Conservation (phyloP, 2,888 invertebrate genomes). For the Aspidapion aeneum region DNA sequence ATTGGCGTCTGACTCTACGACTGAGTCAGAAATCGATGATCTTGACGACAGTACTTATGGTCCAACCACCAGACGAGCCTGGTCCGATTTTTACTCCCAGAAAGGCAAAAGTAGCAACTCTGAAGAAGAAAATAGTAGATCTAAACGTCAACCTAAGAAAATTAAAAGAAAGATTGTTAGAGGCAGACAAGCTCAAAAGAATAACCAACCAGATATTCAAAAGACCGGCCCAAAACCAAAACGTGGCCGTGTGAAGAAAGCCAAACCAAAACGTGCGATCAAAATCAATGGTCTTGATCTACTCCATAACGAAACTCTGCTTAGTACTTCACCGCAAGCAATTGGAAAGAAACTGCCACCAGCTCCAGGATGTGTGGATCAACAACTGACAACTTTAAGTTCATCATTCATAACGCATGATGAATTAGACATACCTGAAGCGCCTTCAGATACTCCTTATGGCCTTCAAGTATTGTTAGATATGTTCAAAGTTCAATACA, state of each 20-base stretch:
- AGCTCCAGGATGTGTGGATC: slow-evolving; percentile 89
- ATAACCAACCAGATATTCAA: slow-evolving; percentile 30
- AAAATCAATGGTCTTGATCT: slow-evolving; percentile 86
- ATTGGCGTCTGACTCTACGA: slow-evolving; percentile 48
- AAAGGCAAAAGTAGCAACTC: slow-evolving; percentile 60
- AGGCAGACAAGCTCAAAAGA: slow-evolving; percentile 37
- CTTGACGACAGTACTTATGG: slow-evolving; percentile 52
- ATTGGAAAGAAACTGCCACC: slow-evolving; percentile 74
- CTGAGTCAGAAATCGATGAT: slow-evolving; percentile 45
- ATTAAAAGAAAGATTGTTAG: slow-evolving; percentile 51
- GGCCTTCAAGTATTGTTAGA: slow-evolving; percentile 84
- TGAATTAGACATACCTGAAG: slow-evolving; percentile 78
- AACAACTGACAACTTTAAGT: slow-evolving; percentile 76
- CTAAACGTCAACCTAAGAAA: slow-evolving; percentile 48
- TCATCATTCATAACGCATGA: slow-evolving; percentile 69
- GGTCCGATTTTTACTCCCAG: slow-evolving; percentile 66
- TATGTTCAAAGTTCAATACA: slow-evolving; percentile 80
- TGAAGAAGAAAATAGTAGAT: slow-evolving; percentile 53
- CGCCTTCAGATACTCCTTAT: slow-evolving; percentile 77
- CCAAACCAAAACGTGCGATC: slow-evolving; percentile 61
- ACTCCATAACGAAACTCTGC: slow-evolving; percentile 82
- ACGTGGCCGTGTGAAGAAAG: slow-evolving; percentile 59
- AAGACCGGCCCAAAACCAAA: slow-evolving; percentile 48
- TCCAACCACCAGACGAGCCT: slow-evolving; percentile 69
- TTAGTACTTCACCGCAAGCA: slow-evolving; percentile 77